These are phyloP conservation scores for Hirtodrosophila cameraria DNA, from an alignment of 2,888 invertebrate genomes.

Conservation along the genomic window DNA sequence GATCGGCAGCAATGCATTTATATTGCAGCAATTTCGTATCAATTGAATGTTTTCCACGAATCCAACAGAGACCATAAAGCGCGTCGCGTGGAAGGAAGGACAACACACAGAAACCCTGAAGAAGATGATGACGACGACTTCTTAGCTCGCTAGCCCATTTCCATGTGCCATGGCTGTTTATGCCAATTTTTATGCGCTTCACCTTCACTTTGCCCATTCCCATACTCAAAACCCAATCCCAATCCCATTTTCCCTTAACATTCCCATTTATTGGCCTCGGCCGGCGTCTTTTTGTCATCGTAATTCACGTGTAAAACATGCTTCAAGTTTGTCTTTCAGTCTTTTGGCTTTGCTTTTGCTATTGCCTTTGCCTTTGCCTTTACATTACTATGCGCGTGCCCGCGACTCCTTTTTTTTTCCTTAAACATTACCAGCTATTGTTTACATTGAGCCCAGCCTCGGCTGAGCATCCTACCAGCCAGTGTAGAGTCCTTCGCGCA, in stretches of 20 bases:
- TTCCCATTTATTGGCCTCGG: conserved; percentile 64
- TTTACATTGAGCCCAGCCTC: conserved; percentile 44
- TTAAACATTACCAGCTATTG: conserved; percentile 20
- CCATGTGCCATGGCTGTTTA: conserved; percentile 43
- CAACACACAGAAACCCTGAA: conserved; percentile 30
- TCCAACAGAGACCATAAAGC: conserved; percentile 63
- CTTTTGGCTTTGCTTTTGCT: not conserved
- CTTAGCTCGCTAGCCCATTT: conserved; percentile 32
- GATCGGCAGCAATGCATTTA: conserved; percentile 77
- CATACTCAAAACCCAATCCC: conserved; percentile 6
- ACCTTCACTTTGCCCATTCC: conserved; percentile 65
- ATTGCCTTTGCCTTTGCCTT: no score
- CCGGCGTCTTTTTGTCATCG: conserved; percentile 67
- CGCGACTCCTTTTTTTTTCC: conserved; percentile 35
- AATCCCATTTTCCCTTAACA: conserved; percentile 25
- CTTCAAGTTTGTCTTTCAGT: conserved; percentile 29
- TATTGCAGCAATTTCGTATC: conserved; percentile 80
- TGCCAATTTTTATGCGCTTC: conserved; percentile 72
- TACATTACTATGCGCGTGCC: conserved; percentile 49
- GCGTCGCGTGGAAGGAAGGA: conserved; percentile 72
- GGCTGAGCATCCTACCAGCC: not conserved
- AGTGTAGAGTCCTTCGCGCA: conserved; percentile 31
- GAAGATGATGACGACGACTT: conserved; percentile 23
- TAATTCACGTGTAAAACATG: conserved; percentile 74
- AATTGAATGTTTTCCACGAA: conserved; percentile 78